phyloP scores from a whole-genome alignment of 2,113 vertebrate species.

The Mesoclemmys tuberculata region DNA sequence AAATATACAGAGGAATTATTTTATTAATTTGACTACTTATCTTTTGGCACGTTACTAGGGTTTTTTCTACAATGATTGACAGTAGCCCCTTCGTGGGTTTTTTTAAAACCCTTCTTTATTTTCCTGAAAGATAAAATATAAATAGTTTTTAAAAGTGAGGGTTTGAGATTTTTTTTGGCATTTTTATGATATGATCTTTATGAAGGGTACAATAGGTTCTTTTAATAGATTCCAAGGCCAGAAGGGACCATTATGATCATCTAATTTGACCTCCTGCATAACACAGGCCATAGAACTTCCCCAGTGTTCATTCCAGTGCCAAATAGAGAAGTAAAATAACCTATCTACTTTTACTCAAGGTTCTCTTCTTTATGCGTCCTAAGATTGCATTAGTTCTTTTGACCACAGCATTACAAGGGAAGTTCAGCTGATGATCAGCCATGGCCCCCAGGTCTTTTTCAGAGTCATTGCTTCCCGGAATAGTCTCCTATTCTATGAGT shows the following conservation, averaged over 20 bases:
- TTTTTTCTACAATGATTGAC: not conserved
- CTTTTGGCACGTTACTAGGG: not conserved
- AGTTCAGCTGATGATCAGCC: no score
- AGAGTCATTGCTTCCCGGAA: no score
- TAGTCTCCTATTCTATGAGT: no score
- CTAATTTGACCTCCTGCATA: not conserved
- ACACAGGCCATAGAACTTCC: not conserved
- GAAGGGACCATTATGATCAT: not conserved
- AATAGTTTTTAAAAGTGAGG: not conserved
- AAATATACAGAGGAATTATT: not conserved
- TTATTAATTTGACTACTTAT: not conserved
- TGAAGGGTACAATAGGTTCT: not conserved
- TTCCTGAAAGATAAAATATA: not conserved
- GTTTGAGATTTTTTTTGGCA: not conserved
- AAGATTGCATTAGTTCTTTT: no score
- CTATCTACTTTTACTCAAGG: not conserved
- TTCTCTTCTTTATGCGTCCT: no score
- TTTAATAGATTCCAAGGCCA: not conserved
- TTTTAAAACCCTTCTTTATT: not conserved
- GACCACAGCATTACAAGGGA: no score
- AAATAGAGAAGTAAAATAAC: not conserved
- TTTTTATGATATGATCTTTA: no score
- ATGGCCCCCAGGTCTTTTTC: no score
- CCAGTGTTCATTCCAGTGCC: not conserved
- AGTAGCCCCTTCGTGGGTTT: fast-evolving